phyloP scores from a whole-genome alignment of 2,113 vertebrate species.

The Phrynocephalus versicolor region DNA sequence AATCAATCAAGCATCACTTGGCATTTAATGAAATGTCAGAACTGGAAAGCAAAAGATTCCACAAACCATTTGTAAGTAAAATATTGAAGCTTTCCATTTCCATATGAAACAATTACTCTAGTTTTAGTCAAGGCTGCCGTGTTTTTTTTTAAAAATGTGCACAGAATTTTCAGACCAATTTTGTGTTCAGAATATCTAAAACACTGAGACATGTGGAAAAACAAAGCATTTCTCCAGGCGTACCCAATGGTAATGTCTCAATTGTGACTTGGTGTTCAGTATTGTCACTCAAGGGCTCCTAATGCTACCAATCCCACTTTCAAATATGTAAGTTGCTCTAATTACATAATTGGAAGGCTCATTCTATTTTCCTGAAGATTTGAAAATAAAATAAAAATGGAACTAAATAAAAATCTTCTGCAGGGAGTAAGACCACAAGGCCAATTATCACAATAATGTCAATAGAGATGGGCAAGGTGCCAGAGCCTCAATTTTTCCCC shows the following conservation, averaged over 20 bases:
- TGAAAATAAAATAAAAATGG: not conserved
- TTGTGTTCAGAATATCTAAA: not conserved
- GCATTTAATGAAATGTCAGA: conserved; percentile 20
- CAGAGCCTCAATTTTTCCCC: not conserved
- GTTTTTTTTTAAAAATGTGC: conserved; percentile 32
- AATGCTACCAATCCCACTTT: not conserved
- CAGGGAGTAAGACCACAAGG: not conserved
- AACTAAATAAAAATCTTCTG: not conserved
- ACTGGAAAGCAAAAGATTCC: not conserved
- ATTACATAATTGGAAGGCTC: not conserved
- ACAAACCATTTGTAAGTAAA: not conserved
- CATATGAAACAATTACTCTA: conserved; percentile 24
- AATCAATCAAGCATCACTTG: not conserved
- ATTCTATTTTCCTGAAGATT: not conserved
- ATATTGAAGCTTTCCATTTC: not conserved
- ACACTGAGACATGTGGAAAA: not conserved
- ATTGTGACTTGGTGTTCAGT: not conserved
- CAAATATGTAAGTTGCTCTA: not conserved
- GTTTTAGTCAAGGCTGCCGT: conserved; percentile 11
- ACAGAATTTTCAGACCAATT: not conserved
- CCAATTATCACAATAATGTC: not conserved
- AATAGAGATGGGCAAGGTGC: not conserved
- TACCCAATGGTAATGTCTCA: not conserved
- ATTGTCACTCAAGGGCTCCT: not conserved
- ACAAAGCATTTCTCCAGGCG: not conserved